A percentile compares a stretch with the other conserved stretches of the same genome.
Conservation (phyloP, 1,140 invertebrate genomes). For the Hormaphis cornu region DNA sequence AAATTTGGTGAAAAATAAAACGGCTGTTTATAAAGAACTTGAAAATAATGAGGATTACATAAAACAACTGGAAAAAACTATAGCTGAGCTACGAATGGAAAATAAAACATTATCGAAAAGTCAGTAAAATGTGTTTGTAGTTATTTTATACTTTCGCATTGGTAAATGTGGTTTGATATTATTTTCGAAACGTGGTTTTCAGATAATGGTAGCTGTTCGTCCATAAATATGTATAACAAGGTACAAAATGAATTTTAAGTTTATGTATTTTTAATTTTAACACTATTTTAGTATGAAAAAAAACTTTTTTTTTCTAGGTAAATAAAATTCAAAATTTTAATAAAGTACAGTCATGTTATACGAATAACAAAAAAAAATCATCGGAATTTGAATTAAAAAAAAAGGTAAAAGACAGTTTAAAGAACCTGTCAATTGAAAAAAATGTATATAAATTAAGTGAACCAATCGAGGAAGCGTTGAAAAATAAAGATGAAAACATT, state of each 20-base stretch:
- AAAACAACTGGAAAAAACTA: conserved; percentile 46
- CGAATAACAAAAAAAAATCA: not conserved
- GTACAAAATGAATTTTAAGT: too few species aligned
- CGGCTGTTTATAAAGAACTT: conserved; percentile 65
- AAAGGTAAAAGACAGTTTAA: not conserved
- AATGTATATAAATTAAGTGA: not conserved
- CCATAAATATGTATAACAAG: too few species aligned
- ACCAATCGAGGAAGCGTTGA: conserved; percentile 25
- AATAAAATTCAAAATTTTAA: not conserved
- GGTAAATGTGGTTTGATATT: too few species aligned
- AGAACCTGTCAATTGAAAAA: conserved; percentile 18
- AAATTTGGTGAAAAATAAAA: conserved; percentile 68
- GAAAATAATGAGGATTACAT: conserved; percentile 65
- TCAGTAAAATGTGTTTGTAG: too few species aligned
- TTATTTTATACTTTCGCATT: too few species aligned
- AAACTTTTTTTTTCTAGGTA: not conserved
- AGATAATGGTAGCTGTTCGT: too few species aligned
- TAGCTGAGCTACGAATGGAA: conserved; percentile 31
- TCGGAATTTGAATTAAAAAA: conserved; percentile 34
- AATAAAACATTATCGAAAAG: conserved; percentile 35
- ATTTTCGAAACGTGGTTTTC: too few species aligned
- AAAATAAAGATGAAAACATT: conserved; percentile 33
- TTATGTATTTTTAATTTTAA: too few species aligned
- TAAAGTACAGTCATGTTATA: not conserved
- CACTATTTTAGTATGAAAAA: not conserved